Evolutionary conservation across 2,113 vertebrate species (phyloP), one percentile per base, ranked within the genome.

Genomic region (Suncus etruscus): DNA sequence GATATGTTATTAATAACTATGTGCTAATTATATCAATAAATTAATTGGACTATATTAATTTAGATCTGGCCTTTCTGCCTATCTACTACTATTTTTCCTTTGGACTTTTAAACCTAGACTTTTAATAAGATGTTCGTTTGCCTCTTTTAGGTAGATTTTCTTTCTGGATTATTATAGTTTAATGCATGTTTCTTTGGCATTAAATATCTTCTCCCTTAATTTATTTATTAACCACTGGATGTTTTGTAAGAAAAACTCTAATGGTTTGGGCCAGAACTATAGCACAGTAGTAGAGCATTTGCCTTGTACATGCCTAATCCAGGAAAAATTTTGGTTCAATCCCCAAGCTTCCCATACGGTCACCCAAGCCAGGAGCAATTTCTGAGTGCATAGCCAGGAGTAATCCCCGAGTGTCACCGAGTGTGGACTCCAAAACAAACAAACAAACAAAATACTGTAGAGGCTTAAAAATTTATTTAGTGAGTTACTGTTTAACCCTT

Each of bases 21-120:
- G 50, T 70, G 50, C 32, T 93, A 86, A 94, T 96, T 94, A 81
- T 89, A 68, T 82, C 80, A 93, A 83, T 86, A 90, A 77, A 93
- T 92, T 84, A 90, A 86, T 82, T 91, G 50, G 51, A 78, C 24
- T 29, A 51, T 32, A 22, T 32, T 48, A 15, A 39, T 47, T 72
- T 61, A 76, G 47, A n/a, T 48, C 32, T 54, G 51, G 11, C 54
- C 31, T 83, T 66, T 27, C 6, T 50, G 32, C 72, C 29, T 54
- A 78, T 25, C 87, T n/a, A 29, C 27, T 73, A 11, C 14, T 69
- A 18, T 27, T 70, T 12, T 58, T 75, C 9, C 18, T 76, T 48
- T 73, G 66, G 82, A 39, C 54, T 83, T 66, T 92, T 32, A 85
- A 85, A 76, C 39, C 29, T 45, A 24, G 7, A 5, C 73, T 86